Base-by-base conservation (phyloP, 2,888 invertebrate genomes). In the Rotaria macrura region DNA sequence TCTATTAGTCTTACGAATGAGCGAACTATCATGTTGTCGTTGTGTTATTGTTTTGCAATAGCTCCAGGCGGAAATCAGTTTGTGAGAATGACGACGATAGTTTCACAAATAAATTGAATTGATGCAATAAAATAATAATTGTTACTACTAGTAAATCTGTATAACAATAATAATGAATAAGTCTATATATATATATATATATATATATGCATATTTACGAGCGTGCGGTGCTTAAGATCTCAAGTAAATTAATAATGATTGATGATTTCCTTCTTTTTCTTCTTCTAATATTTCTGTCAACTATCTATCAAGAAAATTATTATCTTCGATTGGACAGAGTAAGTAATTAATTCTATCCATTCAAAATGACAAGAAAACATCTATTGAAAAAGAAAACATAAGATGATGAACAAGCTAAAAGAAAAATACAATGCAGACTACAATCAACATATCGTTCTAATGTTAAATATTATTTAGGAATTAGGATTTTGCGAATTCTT, bases 191-290 rank as follows among this genome's bases (percentile, higher is more conserved):
- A 47, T 47, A 47, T 47, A 47, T 47, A 47, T 47, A 47, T 47
- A 47, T 47, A 47, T 47, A 47, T 47, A 47, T 57, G 29, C 29
- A 25, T 29, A 55, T 25, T 29, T 14, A 54, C 25, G 55, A 57
- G 29, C 12, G 29, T 10, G 12, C 12, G 14, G n/a, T 29, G 55
- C n/a, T n/a, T n/a, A 57, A 57, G n/a, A 29, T n/a, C 55, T 57
- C 55, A n/a, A 57, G 55, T 57, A 57, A 57, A 57, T 57, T 57
- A 57, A 57, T 57, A 57, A 57, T 57, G 55, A 57, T n/a, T 57
- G 55, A 57, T 57, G 55, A 57, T 57, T 57, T 57, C 55, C 55
- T 57, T 29, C 55, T 57, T 29, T 57, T 57, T 57, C 5, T 57
- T n/a, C n/a, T n/a, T n/a, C 10, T 52, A 23, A 20, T 57, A 29